Base-by-base conservation (phyloP, 2,113 vertebrate genomes). In the Corythaeola cristata region DNA sequence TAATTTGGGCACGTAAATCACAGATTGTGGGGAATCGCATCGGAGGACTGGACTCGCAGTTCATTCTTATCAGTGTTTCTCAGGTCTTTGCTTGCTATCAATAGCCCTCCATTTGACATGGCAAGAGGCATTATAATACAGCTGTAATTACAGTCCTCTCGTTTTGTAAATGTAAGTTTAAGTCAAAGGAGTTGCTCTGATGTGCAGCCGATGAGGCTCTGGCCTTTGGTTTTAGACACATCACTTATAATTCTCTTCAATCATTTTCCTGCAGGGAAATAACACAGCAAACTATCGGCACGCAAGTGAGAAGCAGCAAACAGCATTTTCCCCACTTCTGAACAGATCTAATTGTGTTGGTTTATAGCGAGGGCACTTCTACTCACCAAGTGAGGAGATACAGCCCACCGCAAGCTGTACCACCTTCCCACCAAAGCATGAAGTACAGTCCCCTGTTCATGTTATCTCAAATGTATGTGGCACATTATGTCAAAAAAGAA, bases 1-100 rank as follows among this genome's bases (percentile, higher is more conserved):
- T 88, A 63, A 92, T 80, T 84, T 85, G 90, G 64, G 35, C 72
- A 85, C 56, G 72, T 91, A 96, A 96, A 96, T 96, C 91, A 90
- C 1, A 1, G 78, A 16, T 49, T 0, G 3, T 28, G 55, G 84
- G 90, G 60, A 91, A 80, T 80, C 3, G 1, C 82, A 30, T 39
- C 0, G 2, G 32, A 93, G 55, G 44, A 41, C 67, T 5, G 6
- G 78, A 68, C 96, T 73, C 75, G 68, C 81, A 97, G 81, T 81
- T 94, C 95, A 90, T 96, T 93, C 89, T 96, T 94, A 91, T 89
- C 93, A 94, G 85, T 47, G 75, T 44, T 95, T 49, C 80, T 94
- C 85, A 82, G 88, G 88, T 94, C 85, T 84, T 93, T 68, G 45
- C 76, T 91, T 0, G 14, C 75, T 87, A 91, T 94, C 94, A 72